Evolutionary conservation across 2,113 vertebrate genomes (phyloP), one percentile per base, ranked within the genome.

Genomic region (Festucalex cinctus): DNA sequence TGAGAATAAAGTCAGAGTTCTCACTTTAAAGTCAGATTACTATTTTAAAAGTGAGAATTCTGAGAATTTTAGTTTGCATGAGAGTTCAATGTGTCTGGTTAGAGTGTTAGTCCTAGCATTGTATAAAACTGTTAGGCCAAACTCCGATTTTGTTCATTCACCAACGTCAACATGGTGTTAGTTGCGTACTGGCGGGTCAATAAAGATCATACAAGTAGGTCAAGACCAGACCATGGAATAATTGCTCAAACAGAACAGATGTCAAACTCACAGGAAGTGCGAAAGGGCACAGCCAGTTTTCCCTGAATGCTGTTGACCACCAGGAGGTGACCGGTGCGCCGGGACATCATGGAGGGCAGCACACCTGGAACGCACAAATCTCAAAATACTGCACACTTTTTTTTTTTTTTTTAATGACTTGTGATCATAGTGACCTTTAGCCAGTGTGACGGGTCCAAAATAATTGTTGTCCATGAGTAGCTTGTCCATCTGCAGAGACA

Each of bases 401-500:
- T 6, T 9, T 13, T 9, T 28, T 22, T 3, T 17, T 6, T 57
- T 4, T 13, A 9, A 14, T 6, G 32, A 65, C 12, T 12, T 2
- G 32, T 66, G 54, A 19, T 19, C 19, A 12, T 48, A 6, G 0
- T 44, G 89, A 98, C 97, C 95, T 95, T 98, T 98, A 43, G 93
- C 93, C 83, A 98, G 79, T 0, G 95, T 95, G 81, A 94, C 88
- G 4, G 97, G 96, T 20, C 96, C 97, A 70, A 98, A 98, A 83
- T 97, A 98, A 78, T 98, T 98, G 80, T 93, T 93, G 62, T 98
- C 94, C 96, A 98, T 98, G 43, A 98, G 92, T 36, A 93, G 88
- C 82, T 92, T 94, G 84, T 98, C 97, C 24, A 94, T 89, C 71
- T 98, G 93, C 89, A 99, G 77, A 7, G 96, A 94, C 68, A 95